Evolutionary conservation across 2,113 vertebrate genomes (phyloP).

Genomic region (Brienomyrus longianalis): DNA sequence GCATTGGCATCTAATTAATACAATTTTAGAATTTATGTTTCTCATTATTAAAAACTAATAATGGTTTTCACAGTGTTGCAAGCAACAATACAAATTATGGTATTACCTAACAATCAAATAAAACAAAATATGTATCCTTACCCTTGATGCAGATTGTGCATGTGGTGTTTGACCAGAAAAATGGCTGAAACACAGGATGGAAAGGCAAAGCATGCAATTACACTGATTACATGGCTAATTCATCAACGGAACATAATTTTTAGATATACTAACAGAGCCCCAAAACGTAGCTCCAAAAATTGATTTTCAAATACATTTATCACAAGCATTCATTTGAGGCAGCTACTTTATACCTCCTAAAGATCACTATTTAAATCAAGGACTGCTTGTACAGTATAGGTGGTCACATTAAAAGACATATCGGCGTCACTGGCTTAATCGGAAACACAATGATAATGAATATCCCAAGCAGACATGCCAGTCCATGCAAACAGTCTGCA

Average conservation of each 20-base stretch:
- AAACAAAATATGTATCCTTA: conserved; percentile 37
- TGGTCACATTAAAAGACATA: neutral
- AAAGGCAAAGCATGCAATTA: neutral
- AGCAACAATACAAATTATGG: neutral
- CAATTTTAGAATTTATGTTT: neutral
- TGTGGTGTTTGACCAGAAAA: conserved; percentile 43
- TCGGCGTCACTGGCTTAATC: neutral
- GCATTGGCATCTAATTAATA: neutral
- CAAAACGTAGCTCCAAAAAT: neutral
- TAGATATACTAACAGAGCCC: neutral
- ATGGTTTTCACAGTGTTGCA: neutral
- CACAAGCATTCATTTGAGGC: neutral
- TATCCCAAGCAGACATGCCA: neutral
- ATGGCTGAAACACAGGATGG: conserved; percentile 35
- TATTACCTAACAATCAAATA: neutral
- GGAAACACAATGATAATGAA: neutral
- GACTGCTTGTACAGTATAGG: neutral
- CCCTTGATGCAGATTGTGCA: conserved; percentile 45
- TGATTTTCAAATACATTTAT: neutral
- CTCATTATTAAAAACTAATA: neutral
- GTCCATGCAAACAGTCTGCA: neutral
- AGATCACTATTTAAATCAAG: neutral
- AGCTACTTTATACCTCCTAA: neutral
- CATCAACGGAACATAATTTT: neutral
- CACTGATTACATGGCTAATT: neutral